Conservation (phyloP, 2,113 vertebrate species). For the Panthera uncia region DNA sequence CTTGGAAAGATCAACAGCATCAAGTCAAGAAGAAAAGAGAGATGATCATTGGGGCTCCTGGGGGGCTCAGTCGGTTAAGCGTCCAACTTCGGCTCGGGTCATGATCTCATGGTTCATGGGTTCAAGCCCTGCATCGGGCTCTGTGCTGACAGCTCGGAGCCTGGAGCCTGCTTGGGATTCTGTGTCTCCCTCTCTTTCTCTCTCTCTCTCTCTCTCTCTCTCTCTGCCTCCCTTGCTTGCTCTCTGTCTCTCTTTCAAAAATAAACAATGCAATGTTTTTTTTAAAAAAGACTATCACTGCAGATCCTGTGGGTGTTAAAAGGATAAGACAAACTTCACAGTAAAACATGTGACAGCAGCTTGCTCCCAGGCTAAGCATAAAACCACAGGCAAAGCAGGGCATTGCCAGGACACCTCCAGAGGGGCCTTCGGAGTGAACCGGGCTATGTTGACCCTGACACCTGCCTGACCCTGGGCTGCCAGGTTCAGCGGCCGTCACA, state of each 20-base stretch:
- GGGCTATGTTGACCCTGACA: neutral
- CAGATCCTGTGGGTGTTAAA: neutral
- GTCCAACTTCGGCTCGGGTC: too few relatives aligned
- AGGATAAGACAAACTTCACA: neutral
- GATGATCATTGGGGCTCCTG: neutral
- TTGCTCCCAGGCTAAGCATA: neutral
- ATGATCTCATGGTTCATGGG: too few relatives aligned
- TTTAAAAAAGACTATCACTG: neutral
- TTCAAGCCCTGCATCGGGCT: too few relatives aligned
- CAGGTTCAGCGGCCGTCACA: neutral
- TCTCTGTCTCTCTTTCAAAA: too few relatives aligned
- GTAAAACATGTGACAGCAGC: neutral
- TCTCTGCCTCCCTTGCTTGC: too few relatives aligned
- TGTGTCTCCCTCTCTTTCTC: too few relatives aligned
- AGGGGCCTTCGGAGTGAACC: neutral
- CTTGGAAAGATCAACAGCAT: neutral
- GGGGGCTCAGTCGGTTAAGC: too few relatives aligned
- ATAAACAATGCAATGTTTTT: too few relatives aligned
- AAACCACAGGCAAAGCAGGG: neutral
- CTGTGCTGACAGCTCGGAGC: too few relatives aligned
- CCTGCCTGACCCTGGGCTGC: neutral
- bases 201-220: too few relatives aligned
- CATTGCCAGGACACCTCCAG: too few relatives aligned
- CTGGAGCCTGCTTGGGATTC: too few relatives aligned
- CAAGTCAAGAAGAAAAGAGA: neutral